Evolutionary conservation across 1,140 invertebrate species (phyloP).

Genomic region (Andrena cerasifolii): DNA sequence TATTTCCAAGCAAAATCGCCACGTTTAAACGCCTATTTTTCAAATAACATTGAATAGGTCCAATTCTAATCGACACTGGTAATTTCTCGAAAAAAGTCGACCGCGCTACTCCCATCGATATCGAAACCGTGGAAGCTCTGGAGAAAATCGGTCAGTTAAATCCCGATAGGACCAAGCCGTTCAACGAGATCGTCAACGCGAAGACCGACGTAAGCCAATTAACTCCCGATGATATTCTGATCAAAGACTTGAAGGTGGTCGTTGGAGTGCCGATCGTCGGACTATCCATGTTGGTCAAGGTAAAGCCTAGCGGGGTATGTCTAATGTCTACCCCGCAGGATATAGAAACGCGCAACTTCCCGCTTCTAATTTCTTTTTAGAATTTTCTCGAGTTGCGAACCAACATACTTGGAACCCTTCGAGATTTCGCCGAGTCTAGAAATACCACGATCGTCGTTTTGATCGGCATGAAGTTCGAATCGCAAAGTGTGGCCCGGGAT

Average conservation of each 20-base stretch:
- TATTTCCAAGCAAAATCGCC: too few relatives aligned
- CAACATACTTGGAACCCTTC: slow-evolving; percentile 77
- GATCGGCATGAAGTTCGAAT: slow-evolving; percentile 82
- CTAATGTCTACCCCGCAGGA: too few relatives aligned
- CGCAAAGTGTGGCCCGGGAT: slow-evolving; percentile 79
- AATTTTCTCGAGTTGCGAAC: slow-evolving; percentile 81
- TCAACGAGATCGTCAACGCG: slow-evolving; percentile 83
- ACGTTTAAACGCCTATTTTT: slow-evolving; percentile 15
- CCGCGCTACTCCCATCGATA: slow-evolving; percentile 85
- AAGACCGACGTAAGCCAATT: slow-evolving; percentile 84
- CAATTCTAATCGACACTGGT: slow-evolving; percentile 89
- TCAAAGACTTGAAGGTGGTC: slow-evolving; percentile 86
- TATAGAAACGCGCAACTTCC: too few relatives aligned
- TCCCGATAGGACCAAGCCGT: slow-evolving; percentile 75
- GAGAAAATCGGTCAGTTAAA: slow-evolving; percentile 72
- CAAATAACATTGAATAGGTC: too few relatives aligned
- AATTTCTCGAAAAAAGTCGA: slow-evolving; percentile 85
- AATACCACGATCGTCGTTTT: slow-evolving; percentile 78
- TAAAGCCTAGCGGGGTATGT: slow-evolving; percentile 44
- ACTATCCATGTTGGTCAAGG: slow-evolving; percentile 83
- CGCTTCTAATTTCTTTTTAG: slow-evolving; percentile 59
- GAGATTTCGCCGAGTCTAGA: slow-evolving; percentile 78
- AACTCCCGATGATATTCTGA: slow-evolving; percentile 83
- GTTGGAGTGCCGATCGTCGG: slow-evolving; percentile 84
- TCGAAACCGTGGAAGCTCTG: slow-evolving; percentile 81